Evolutionary conservation across 2,797 vertebrate genomes (phyloP), one percentile per base, ranked within the genome.

Genomic region (Champsocephalus esox): DNA sequence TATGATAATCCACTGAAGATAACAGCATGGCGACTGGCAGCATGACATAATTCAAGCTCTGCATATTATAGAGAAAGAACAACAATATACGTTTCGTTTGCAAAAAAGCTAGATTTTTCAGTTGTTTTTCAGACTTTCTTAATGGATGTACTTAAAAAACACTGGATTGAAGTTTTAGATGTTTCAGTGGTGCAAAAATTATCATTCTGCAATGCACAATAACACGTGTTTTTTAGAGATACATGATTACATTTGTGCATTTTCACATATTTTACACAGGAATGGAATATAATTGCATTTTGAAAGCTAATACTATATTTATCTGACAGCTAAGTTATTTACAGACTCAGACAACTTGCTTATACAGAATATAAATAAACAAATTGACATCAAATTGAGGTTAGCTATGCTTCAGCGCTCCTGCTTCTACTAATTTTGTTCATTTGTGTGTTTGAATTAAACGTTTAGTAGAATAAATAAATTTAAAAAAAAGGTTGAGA

Each of bases 1-100:
- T 28, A 57, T 52, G 12, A 62, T 43, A 19, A 44, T 55, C 3
- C 10, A 51, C 43, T 67, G 43, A 54, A 43, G 52, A 34, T n/a
- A 63, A 55, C 57, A 60, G 52, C 32, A 54, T 19, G 24, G 9
- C n/a, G 56, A 44, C 60, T 65, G 49, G 44, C 5, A 24, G 32
- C 16, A n/a, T 34, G n/a, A 44, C 55, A 59, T 21, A 13, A 59
- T 21, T 19, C 14, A 38, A 49, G 17, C 16, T 60, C 5, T 41
- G 32, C 0, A 2, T 14, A 17, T 41, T 17, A 58, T 1, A 38
- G 45, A 77, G 46, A 28, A n/a, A 43, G 14, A 61, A 32, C 17
- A 73, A 43, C 28, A 16, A 4, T 28, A 28, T 6, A 38, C 9
- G 34, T 19, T 9, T 5, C 17, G 12, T 12, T 45, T 24, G 12